Base-by-base conservation (phyloP, 1,140 invertebrate genomes). In the Schlechtendalia chinensis region DNA sequence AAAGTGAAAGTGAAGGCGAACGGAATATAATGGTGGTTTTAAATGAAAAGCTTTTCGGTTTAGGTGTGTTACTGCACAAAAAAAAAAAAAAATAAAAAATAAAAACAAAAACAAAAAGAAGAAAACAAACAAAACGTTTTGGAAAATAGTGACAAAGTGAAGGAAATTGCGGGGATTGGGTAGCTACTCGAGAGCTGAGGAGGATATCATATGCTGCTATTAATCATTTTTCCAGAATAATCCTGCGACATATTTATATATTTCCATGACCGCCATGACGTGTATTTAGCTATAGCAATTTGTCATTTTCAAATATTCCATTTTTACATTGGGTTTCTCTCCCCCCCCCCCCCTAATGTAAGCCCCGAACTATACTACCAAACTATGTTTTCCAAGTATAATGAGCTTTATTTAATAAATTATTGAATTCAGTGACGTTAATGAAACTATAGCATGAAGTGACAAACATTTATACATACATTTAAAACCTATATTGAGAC, bases 181-280 rank as follows among this genome's bases (percentile, higher is more conserved):
- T 63, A 5, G 32, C 11, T n/a, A 61, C 58, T 79, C 16, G 22
- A 79, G 58, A 29, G 75, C 14, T 50, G 75, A 59, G 56, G 56
- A 27, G 56, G 75, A 61, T 79, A 79, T 79, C 56, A 45, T 61
- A 79, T 59, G 24, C 39, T 58, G 17, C 75, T 61, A 79, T 79
- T 79, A 79, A 79, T 79, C 75, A 79, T 79, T 79, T 61, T 47
- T 12, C 58, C 75, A 45, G 53, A 79, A 79, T 79, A 45, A 79
- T 79, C 75, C 58, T 0, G 16, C 39, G 75, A 61, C 75, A 79
- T 79, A 63, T 61, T 79, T 79, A 79, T 79, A 79, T 61, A 79
- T 79, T 63, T 63, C 39, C 45, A 63, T 79, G 75, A 63, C 75
- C 45, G 45, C 56, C 58, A 58, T 77, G 54, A 59, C 45, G 54